These are phyloP conservation scores for Protonemura montana DNA, from an alignment of 2,888 invertebrate genomes.

Conservation along the genomic window DNA sequence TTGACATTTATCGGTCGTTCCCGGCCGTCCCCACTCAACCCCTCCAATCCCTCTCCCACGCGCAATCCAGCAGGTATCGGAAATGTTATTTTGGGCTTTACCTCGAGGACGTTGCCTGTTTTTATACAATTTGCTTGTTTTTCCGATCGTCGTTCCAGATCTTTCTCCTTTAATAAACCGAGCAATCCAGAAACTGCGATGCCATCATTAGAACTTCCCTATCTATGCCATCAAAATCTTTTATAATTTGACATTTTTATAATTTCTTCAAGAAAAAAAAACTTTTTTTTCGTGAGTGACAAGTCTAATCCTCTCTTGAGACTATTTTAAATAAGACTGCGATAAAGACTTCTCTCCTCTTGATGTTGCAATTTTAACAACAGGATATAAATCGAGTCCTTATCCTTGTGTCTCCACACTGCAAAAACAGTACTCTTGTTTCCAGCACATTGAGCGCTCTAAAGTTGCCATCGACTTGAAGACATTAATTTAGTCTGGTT, in stretches of 20 bases:
- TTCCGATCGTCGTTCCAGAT: neutral
- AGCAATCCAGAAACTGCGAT: neutral
- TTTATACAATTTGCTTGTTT: neutral
- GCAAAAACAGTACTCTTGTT: too few relatives aligned
- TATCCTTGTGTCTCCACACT: slow-evolving; percentile 17
- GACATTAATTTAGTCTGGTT: too few relatives aligned
- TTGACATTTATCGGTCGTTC: neutral
- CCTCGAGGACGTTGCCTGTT: neutral
- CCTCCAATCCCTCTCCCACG: neutral
- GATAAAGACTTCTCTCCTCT: slow-evolving; percentile 12
- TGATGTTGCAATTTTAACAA: slow-evolving; percentile 16
- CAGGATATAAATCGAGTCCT: slow-evolving; percentile 14
- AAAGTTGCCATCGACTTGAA: too few relatives aligned
- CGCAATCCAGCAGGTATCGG: neutral
- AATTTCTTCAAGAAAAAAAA: neutral
- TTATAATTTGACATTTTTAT: neutral
- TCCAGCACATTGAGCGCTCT: too few relatives aligned
- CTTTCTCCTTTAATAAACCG: neutral
- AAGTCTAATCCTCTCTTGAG: slow-evolving; percentile 17
- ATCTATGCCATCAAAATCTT: neutral
- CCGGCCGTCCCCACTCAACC: too few relatives aligned
- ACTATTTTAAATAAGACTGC: neutral
- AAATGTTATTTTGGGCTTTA: neutral
- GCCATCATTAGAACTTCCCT: neutral
- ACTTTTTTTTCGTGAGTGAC: neutral